Evolutionary conservation across 2,888 invertebrate genomes (phyloP), one percentile per base, ranked within the genome.

Genomic region (Dynastes tityus): DNA sequence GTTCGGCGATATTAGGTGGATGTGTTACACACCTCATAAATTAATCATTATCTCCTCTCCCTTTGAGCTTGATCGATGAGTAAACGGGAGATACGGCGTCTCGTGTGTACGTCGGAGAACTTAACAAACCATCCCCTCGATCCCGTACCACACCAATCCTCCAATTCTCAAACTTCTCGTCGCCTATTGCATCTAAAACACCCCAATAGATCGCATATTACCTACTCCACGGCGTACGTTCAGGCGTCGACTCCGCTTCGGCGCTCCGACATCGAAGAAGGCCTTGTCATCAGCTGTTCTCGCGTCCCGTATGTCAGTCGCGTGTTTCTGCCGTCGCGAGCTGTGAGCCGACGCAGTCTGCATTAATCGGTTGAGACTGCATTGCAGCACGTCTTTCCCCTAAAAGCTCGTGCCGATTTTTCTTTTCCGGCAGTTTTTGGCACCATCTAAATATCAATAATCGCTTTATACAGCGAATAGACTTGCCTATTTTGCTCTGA

Each of bases 331-430:
- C 45, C 37, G 32, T 67, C 67, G 40, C 29, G 70, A 63, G 49
- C 29, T 74, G 77, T 73, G 80, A 77, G 79, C 79, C 45, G 79
- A 75, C 78, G 79, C 78, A 78, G 80, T 80, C 77, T 80, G 79
- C 79, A 79, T 29, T 29, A 32, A 11, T 45, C 11, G 8, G 4
- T 27, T 11, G 27, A 22, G 29, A 80, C 80, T 80, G 80, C 80
- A 80, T 80, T 80, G 80, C 80, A 77, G 68, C 78, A 80, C 67
- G 76, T 76, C 32, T 55, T 37, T 73, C 9, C 53, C 45, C 45
- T 5, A 37, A 37, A 45, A 58, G 32, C 55, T 58, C 29, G 49
- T 37, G 61, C 22, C 51, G 51, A 3, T 73, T 32, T 37, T 37
- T 32, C 32, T 51, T 73, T 37, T 11, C 40, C 27, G 13, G 55